Evolutionary conservation across 2,113 vertebrate genomes (phyloP).

Genomic region (Dipodomys merriami): DNA sequence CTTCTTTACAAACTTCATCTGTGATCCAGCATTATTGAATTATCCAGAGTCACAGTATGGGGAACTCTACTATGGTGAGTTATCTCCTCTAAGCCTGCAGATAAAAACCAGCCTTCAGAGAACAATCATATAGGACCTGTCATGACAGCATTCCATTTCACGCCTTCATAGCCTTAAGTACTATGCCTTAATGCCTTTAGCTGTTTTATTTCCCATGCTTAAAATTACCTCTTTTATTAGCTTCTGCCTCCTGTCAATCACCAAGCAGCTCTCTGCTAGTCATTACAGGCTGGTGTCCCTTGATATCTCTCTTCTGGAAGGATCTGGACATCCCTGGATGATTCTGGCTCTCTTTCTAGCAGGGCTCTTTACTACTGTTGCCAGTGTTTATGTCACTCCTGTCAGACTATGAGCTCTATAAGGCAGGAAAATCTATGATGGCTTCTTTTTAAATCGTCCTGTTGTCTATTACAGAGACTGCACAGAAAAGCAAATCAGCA

Average conservation of each 20-base stretch:
- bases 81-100: neutral
- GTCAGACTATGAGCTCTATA: neutral
- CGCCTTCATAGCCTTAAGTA: neutral
- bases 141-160: neutral
- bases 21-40: neutral
- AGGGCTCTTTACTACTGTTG: neutral
- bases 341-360: neutral
- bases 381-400: neutral
- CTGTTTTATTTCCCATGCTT: neutral
- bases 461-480: neutral
- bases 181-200: neutral
- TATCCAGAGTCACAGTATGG: neutral
- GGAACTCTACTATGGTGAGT: neutral
- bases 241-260: neutral
- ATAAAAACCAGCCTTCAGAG: neutral
- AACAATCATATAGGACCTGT: neutral
- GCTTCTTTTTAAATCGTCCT: neutral
- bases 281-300: neutral
- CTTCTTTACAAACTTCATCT: neutral
- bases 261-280: neutral
- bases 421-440: neutral
- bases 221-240: neutral
- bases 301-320: neutral
- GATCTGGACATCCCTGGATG: neutral
- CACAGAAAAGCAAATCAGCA: neutral